These are phyloP conservation scores for Guaruba guarouba DNA, from an alignment of 2,113 vertebrate genomes.

Conservation along the genomic window DNA sequence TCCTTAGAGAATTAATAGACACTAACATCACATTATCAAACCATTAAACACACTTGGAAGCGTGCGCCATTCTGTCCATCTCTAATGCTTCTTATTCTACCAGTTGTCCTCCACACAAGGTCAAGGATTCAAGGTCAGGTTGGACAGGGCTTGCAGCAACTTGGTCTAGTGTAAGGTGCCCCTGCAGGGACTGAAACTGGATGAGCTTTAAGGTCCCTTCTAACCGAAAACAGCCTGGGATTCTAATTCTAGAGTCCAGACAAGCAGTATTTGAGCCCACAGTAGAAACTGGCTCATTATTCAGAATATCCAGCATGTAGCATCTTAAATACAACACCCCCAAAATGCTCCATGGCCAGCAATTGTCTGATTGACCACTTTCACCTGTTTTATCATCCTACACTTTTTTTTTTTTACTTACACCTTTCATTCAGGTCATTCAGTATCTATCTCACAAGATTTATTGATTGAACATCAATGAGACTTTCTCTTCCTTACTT, in stretches of 20 bases:
- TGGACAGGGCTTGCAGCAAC: not conserved
- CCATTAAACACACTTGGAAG: conserved; percentile 76
- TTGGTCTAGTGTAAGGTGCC: not conserved
- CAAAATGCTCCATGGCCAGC: not conserved
- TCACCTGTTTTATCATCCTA: not conserved
- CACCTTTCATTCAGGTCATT: not conserved
- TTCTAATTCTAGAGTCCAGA: not conserved
- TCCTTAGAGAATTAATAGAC: conserved; percentile 77
- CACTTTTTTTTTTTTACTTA: not conserved
- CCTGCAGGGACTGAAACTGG: not conserved
- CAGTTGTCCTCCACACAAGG: conserved; percentile 2
- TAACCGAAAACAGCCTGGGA: not conserved
- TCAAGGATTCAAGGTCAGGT: not conserved
- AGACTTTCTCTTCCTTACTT: conserved; percentile 24
- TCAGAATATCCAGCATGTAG: not conserved
- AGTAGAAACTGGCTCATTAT: not conserved
- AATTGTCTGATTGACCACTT: not conserved
- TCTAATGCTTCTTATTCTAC: not conserved
- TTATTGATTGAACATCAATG: conserved; percentile 42
- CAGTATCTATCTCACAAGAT: not conserved
- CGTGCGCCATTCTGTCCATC: not conserved
- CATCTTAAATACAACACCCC: not conserved
- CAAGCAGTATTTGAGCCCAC: not conserved
- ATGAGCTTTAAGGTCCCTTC: not conserved
- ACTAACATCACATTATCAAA: conserved; percentile 72